phyloP scores from a whole-genome alignment of 2,797 vertebrate species.

The Anniella stebbinsi region DNA sequence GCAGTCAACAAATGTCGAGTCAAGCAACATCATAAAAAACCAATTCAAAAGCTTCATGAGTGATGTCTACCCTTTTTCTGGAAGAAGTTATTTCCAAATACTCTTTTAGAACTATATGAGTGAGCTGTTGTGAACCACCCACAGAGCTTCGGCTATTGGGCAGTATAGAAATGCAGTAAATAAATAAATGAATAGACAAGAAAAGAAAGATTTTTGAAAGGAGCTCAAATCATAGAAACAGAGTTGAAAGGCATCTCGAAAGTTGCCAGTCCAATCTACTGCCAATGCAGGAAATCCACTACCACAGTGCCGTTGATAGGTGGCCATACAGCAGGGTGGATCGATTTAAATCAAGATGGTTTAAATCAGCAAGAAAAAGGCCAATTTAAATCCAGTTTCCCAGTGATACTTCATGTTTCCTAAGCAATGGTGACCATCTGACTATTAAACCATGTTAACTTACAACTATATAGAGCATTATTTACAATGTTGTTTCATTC shows the following conservation, averaged over 20 bases:
- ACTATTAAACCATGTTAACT: too few species aligned
- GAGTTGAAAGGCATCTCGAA: neutral
- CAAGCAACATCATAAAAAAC: neutral
- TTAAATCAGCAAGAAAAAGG: neutral
- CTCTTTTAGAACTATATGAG: neutral
- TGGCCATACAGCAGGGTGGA: neutral
- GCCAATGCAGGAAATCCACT: neutral
- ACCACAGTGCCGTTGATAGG: neutral
- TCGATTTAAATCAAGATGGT: neutral
- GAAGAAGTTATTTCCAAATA: neutral
- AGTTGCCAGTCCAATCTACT: neutral
- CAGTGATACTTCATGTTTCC: too few species aligned
- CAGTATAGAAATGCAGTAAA: too few species aligned
- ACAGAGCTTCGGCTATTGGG: too few species aligned
- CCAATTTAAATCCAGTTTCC: neutral
- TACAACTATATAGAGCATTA: too few species aligned
- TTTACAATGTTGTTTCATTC: too few species aligned
- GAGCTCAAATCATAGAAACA: neutral
- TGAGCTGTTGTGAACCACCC: neutral
- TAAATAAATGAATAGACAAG: neutral
- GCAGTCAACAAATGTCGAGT: neutral
- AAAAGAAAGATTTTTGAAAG: neutral
- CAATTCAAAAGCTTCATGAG: neutral
- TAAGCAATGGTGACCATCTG: too few species aligned
- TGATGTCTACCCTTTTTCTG: neutral